Evolutionary conservation across 2,888 invertebrate species (phyloP).

Genomic region (Ganaspis brasiliensis): DNA sequence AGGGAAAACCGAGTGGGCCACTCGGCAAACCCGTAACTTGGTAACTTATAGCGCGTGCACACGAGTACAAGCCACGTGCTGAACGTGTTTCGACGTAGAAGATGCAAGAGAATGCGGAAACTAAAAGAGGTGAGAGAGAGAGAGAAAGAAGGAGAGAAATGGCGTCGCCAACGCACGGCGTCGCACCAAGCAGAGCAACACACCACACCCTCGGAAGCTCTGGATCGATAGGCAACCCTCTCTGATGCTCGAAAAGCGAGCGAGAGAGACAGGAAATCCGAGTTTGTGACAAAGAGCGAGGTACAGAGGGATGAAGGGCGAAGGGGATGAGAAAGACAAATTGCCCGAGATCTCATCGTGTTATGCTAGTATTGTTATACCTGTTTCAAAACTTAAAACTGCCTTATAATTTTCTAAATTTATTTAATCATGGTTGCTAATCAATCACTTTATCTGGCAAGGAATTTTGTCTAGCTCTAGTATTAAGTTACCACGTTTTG

Average conservation of each 20-base stretch:
- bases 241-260: conserved; percentile 59
- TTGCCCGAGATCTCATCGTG: conserved; percentile 66
- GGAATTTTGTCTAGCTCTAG: too few relatives aligned
- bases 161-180: conserved; percentile 66
- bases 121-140: conserved; percentile 42
- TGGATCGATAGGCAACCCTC: conserved; percentile 69
- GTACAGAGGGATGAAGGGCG: conserved; percentile 46
- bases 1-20: conserved; percentile 43
- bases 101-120: conserved; percentile 46
- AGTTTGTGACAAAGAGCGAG: conserved; percentile 43
- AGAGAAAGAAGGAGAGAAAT: conserved; percentile 42
- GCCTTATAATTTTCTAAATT: too few relatives aligned
- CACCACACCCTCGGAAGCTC: conserved; percentile 62
- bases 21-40: conserved; percentile 47
- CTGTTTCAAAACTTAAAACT: too few relatives aligned
- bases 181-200: conserved; percentile 54
- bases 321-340: conserved; percentile 66
- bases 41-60: conserved; percentile 54
- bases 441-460: too few relatives aligned
- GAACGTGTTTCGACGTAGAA: conserved; percentile 61
- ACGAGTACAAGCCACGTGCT: conserved; percentile 70
- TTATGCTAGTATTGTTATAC: conserved; percentile 9
- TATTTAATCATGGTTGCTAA: too few relatives aligned
- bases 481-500: too few relatives aligned
- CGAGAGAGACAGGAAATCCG: conserved; percentile 56